These are phyloP conservation scores for Drosophila infuscata DNA, from an alignment of 2,888 invertebrate species.

Conservation along the genomic window DNA sequence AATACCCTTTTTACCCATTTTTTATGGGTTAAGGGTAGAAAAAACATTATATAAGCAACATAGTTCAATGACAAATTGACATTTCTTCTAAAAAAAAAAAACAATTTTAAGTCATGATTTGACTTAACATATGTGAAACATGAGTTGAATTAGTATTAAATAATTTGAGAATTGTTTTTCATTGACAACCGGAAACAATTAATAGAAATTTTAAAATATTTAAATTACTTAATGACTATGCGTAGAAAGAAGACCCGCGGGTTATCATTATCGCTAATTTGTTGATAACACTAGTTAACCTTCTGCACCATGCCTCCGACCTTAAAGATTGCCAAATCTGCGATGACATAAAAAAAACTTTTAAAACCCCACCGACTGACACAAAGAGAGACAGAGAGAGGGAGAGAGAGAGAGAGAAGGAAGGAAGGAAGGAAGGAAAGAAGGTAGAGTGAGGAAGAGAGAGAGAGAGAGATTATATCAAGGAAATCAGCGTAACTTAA, in stretches of 20 bases:
- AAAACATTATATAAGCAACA: background rate
- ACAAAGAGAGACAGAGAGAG: background rate
- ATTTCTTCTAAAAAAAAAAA: background rate
- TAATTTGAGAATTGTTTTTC: conserved; percentile 1
- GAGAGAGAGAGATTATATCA: conserved; percentile 3
- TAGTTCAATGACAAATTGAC: background rate
- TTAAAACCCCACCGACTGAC: background rate
- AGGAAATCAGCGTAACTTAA: conserved; percentile 15
- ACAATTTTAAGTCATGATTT: background rate
- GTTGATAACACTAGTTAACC: conserved; percentile 55
- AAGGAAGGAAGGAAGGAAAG: background rate
- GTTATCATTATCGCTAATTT: conserved; percentile 46
- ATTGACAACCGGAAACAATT: conserved; percentile 69
- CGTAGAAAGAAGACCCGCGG: conserved; percentile 25
- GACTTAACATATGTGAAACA: background rate
- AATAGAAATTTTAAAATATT: conserved; percentile 32
- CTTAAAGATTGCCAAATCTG: conserved; percentile 41
- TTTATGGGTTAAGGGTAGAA: too few relatives aligned
- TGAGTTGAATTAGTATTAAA: background rate
- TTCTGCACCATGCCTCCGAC: conserved; percentile 40
- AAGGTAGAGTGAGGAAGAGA: background rate
- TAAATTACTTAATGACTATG: conserved; percentile 26
- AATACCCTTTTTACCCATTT: too few relatives aligned
- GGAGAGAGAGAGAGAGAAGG: background rate
- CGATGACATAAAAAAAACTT: conserved; percentile 61